Evolutionary conservation across 2,797 vertebrate species (phyloP).

Genomic region (Epinephelus malabaricus): DNA sequence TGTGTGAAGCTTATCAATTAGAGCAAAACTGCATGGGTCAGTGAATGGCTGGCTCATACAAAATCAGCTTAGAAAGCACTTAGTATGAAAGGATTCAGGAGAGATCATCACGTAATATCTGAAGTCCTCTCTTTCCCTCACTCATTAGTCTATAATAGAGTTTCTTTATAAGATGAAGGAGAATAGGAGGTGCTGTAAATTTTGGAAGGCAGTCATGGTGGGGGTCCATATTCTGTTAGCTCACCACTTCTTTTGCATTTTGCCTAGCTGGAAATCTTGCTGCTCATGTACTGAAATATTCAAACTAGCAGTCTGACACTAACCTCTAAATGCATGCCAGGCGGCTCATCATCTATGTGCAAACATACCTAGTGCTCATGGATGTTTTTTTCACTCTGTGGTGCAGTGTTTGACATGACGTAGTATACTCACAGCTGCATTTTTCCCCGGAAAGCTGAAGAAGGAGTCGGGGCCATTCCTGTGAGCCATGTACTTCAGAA

Average conservation of each 20-base stretch:
- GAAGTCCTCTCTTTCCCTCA: not conserved
- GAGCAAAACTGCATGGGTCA: slow-evolving; percentile 24
- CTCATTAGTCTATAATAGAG: slow-evolving; percentile 6
- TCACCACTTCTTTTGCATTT: too few species aligned
- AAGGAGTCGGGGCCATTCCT: slow-evolving; percentile 96
- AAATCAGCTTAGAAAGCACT: slow-evolving; percentile 17
- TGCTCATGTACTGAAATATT: not conserved
- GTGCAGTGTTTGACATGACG: not conserved
- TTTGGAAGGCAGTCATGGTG: not conserved
- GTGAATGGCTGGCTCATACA: slow-evolving; percentile 18
- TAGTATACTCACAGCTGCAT: slow-evolving; percentile 91
- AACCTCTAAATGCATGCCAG: not conserved
- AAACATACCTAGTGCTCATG: not conserved
- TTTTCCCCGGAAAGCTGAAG: slow-evolving; percentile 99
- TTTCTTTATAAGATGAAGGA: not conserved
- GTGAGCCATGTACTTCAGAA: slow-evolving; percentile 97
- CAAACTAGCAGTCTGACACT: not conserved
- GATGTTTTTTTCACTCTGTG: not conserved
- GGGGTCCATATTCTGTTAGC: not conserved
- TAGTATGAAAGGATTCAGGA: slow-evolving; percentile 23
- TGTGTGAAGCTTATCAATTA: slow-evolving; percentile 11
- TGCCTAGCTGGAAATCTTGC: too few species aligned
- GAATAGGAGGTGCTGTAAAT: not conserved
- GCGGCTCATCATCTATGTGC: not conserved
- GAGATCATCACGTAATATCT: slow-evolving; percentile 5